Evolutionary conservation across 1,140 invertebrate species (phyloP), one percentile per base, ranked within the genome.

Genomic region (Solenopsis invicta): DNA sequence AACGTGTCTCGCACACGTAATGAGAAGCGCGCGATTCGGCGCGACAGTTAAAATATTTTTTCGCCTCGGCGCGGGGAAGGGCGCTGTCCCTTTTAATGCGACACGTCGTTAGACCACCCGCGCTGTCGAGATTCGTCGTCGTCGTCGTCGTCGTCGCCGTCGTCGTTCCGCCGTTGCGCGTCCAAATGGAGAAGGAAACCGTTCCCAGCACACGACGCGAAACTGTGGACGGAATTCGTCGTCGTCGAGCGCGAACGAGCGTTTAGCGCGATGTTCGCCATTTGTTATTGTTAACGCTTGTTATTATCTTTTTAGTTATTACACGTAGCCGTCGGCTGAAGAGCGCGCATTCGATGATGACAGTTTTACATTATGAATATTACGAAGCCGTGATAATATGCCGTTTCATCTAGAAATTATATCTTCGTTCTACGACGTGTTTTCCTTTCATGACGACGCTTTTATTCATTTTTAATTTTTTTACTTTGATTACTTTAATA

Each of bases 1-100:
- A 84, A 92, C 91, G 91, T 92, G 91, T 85, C 76, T 69, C 64
- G 90, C 85, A 90, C 77, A 21, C 75, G n/a, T 81, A 90, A 91
- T 81, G 74, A 90, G 81, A 21, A 54, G 18, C 78, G 34, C 77
- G 54, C 76, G 85, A 87, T 88, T 5, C 48, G 52, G 29, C 77
- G 66, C 48, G 64, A 62, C 71, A 87, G 87, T 87, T 88, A 89
- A 91, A 91, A 48, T 69, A 69, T 88, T 92, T 91, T 75, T 80
- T 89, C 54, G 34, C 61, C 54, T 66, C 78, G n/a, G 9, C 16
- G 9, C 21, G 37, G 3, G 52, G 37, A 13, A 6, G 37, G 37
- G 5, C 5, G 37, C 37, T 62, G 71, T n/a, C n/a, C 29, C 75
- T 77, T 85, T 87, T 89, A 87, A 86, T 77, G 69, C 69, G 77